Evolutionary conservation across 1,140 invertebrate genomes (phyloP).

Genomic region (honey bee (Apis mellifera)): Amel_HAv3.1 CM009938.2:4728501-4729000

Average conservation of each 20-base stretch:
- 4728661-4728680: slow-evolving; percentile 27
- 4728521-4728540: no score
- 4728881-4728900: no score
- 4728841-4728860: no score
- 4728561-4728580: neutral
- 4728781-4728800: neutral
- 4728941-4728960: neutral
- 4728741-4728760: slow-evolving; percentile 17
- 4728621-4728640: slow-evolving; percentile 7
- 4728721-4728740: no score
- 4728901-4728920: neutral
- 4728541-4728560: neutral
- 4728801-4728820: neutral
- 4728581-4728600: neutral
- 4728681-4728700: slow-evolving; percentile 15
- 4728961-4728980: neutral
- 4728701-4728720: slow-evolving; percentile 21
- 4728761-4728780: neutral
- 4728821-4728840: no score
- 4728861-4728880: no score
- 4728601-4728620: slow-evolving; percentile 16
- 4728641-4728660: neutral
- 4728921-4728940: slow-evolving; percentile 21
- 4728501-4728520: no score
- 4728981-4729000: neutral